Percentiles rank a stretch among this genome's conserved stretches.
Conservation (phyloP, 2,797 vertebrate genomes). For the Sylvilagus floridanus region DNA sequence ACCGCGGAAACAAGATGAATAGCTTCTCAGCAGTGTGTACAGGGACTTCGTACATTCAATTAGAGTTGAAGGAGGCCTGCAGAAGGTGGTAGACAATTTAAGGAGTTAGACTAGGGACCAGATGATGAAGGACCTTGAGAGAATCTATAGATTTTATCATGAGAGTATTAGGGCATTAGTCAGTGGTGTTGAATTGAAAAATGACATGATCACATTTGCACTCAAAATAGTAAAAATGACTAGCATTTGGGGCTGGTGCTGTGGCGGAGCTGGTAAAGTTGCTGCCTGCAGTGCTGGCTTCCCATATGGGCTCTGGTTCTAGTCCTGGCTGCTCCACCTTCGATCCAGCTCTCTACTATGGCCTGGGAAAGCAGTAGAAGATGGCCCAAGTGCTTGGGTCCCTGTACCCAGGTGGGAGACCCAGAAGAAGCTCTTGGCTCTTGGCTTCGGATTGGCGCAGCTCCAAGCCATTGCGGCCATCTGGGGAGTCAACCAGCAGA, state of each 20-base stretch:
- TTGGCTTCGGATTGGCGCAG: too few species aligned
- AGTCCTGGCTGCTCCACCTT: too few species aligned
- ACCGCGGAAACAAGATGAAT: background rate
- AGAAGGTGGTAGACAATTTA: background rate
- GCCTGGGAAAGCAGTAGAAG: too few species aligned
- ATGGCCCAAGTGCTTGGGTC: too few species aligned
- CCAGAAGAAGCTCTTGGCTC: too few species aligned
- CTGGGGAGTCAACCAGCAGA: too few species aligned
- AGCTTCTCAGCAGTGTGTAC: background rate
- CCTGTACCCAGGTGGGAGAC: too few species aligned
- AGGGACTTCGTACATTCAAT: background rate
- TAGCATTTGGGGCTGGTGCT: background rate
- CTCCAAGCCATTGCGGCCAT: too few species aligned
- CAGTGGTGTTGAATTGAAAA: background rate
- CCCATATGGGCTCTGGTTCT: too few species aligned
- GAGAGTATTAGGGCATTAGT: background rate
- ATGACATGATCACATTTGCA: background rate
- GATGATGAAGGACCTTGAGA: background rate
- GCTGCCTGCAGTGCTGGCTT: too few species aligned
- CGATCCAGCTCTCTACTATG: too few species aligned
- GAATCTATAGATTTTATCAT: background rate
- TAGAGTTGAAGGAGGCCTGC: background rate
- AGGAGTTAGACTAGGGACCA: background rate
- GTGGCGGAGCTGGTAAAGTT: too few species aligned
- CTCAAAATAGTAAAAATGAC: background rate